A percentile compares a stretch with the other conserved stretches of the same genome.
These are phyloP conservation scores for Hucho hucho DNA, from an alignment of 2,113 vertebrate species.

Conservation along the genomic window DNA sequence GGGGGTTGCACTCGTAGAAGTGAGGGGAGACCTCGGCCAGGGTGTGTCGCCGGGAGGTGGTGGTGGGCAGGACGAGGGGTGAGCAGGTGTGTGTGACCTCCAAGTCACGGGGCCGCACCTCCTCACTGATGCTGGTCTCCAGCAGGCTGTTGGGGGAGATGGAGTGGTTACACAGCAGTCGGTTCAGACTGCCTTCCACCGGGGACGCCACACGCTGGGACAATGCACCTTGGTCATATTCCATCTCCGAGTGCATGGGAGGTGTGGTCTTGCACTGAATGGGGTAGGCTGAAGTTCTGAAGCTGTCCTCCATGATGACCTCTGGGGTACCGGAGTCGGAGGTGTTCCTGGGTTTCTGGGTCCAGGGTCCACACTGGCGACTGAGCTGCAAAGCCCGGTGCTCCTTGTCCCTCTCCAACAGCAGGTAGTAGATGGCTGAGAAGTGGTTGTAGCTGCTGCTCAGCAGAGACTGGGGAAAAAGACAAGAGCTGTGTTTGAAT, in stretches of 20 bases:
- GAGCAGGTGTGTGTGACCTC: conserved; percentile 70
- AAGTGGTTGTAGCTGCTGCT: conserved; percentile 97
- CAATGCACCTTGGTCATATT: conserved; percentile 82
- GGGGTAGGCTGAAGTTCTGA: conserved; percentile 75
- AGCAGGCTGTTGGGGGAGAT: conserved; percentile 86
- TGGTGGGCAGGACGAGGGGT: conserved; percentile 70
- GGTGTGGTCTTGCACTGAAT: conserved; percentile 72
- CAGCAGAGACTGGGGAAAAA: conserved; percentile 82
- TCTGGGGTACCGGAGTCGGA: conserved; percentile 78
- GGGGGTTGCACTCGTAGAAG: conserved; percentile 83
- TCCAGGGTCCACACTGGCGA: conserved; percentile 75
- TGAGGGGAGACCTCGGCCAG: conserved; percentile 87
- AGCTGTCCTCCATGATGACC: conserved; percentile 83
- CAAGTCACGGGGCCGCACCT: conserved; percentile 80
- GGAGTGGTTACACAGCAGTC: conserved; percentile 81
- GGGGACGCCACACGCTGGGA: conserved; percentile 88
- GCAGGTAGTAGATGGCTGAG: conserved; percentile 95
- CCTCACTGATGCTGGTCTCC: conserved; percentile 87
- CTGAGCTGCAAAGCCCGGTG: conserved; percentile 76
- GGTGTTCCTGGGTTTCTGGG: conserved; percentile 74
- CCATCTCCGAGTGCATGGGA: conserved; percentile 80
- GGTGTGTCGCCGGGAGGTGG: conserved; percentile 87
- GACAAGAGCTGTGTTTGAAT: not conserved
- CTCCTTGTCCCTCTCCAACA: conserved; percentile 88
- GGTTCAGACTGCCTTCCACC: conserved; percentile 79